Base-by-base conservation (phyloP, 2,888 invertebrate genomes). In the Apodemia duryi region DNA sequence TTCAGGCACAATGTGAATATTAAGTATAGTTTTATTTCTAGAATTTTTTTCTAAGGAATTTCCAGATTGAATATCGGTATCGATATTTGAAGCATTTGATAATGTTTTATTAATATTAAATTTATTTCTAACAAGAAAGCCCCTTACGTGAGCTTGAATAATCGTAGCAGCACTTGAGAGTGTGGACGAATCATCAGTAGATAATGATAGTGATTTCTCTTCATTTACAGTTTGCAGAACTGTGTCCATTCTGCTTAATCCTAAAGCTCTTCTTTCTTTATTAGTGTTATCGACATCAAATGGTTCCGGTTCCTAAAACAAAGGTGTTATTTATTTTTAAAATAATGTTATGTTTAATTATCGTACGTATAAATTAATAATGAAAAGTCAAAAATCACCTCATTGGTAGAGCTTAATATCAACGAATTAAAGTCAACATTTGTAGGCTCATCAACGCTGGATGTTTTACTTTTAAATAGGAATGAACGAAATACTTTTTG, bases 141-240 rank as follows among this genome's bases (percentile, higher is more conserved):
- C 95, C 68, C 95, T 90, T 61, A 95, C 94, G 62, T 95, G 94
- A 6, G 95, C 94, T 83, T 95, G 95, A 71, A 95, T 95, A 74
- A 93, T 93, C 3, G 93, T 94, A 49, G 95, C 94, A 28, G 93
- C 94, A 76, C 93, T 93, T 32, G 92, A 92, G 66, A 92, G 73
- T 32, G 90, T 88, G 21, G 92, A 91, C 11, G 92, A 92, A 70
- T 92, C 92, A 68, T 92, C 92, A 38, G 91, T 91, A 35, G 92
- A 92, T 66, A 88, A 76, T 0, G 92, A 92, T 52, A 91, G 73
- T 32, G 91, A 91, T 70, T 92, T 92, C 75, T 92, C 92, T 75
- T 92, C 92, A 65, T 91, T 91, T n/a, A 92, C 91, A 10, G 92
- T 92, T 79, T 92, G 92, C 62, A 92, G 76, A 29, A 91, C 85